Conservation (phyloP, 2,113 vertebrate genomes). For the Rhinoderma darwinii region DNA sequence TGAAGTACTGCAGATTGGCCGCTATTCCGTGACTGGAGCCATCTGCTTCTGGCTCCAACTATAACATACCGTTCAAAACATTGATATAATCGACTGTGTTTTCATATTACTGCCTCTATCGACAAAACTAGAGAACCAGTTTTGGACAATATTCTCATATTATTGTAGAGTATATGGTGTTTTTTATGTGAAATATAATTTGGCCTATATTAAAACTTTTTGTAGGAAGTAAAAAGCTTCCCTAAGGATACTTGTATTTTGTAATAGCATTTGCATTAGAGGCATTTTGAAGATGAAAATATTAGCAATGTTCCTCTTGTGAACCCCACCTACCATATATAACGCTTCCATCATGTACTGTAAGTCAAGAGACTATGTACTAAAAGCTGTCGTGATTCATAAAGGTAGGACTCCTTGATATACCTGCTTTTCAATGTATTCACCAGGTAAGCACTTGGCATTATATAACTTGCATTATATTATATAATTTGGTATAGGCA, state of each 20-base stretch:
- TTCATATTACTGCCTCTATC: no score
- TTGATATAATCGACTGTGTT: no score
- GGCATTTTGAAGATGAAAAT: neutral
- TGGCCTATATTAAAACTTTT: no score
- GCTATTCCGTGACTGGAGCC: no score
- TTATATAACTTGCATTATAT: slow-evolving; percentile 5
- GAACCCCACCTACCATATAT: neutral
- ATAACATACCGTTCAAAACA: no score
- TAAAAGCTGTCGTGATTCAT: neutral
- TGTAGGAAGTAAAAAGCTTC: neutral
- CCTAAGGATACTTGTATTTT: neutral
- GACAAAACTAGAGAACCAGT: no score
- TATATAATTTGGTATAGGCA: neutral
- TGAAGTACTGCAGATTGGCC: no score
- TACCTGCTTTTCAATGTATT: neutral
- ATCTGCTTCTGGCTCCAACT: no score
- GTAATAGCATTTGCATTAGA: neutral
- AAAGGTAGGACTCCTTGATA: neutral
- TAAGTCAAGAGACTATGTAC: neutral
- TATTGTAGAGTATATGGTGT: no score
- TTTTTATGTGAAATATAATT: no score
- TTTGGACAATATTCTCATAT: no score
- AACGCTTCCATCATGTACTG: neutral
- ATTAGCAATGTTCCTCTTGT: neutral
- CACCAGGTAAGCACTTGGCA: neutral